phyloP scores from a whole-genome alignment of 2,113 vertebrate genomes.

The Scolopax mira region DNA sequence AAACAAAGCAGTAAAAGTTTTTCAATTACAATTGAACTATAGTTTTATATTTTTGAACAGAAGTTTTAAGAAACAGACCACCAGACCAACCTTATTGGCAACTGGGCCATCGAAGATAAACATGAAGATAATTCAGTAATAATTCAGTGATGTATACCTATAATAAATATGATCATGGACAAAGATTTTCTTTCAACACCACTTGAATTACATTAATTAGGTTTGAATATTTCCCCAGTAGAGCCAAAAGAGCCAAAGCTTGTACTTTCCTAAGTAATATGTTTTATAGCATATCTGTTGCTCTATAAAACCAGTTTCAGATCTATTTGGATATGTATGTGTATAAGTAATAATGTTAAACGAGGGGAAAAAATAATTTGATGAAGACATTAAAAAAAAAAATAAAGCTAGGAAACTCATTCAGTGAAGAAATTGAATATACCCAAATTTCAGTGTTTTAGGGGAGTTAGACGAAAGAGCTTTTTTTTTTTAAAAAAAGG shows the following conservation, averaged over 20 bases:
- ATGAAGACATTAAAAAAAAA: background rate
- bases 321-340: background rate
- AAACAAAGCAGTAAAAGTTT: background rate
- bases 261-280: background rate
- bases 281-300: background rate
- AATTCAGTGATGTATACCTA: background rate
- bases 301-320: slow-evolving; percentile 6
- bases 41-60: background rate
- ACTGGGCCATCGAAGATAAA: background rate
- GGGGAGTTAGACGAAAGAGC: background rate
- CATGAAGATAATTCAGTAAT: background rate
- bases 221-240: background rate
- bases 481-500: background rate
- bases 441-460: background rate
- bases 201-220: background rate
- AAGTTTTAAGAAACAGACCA: background rate
- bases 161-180: background rate
- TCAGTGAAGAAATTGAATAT: background rate
- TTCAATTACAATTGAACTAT: background rate
- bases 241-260: background rate
- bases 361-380: background rate
- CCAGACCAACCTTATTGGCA: background rate
- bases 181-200: background rate
- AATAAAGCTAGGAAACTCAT: background rate
- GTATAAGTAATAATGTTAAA: background rate